These are phyloP conservation scores for Rhopalosiphum nymphaeae DNA, from an alignment of 2,888 invertebrate genomes.

Conservation along the genomic window DNA sequence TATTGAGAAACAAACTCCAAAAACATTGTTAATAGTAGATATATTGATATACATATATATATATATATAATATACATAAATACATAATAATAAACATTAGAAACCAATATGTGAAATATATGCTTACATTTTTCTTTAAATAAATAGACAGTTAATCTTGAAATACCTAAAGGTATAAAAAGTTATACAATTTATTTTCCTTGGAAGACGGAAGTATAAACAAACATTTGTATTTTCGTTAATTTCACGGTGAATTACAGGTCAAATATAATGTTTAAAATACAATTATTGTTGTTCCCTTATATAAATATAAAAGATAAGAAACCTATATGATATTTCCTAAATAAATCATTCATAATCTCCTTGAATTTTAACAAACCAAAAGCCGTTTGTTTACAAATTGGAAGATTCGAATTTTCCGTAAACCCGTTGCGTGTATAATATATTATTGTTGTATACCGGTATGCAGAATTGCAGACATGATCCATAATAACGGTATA, in stretches of 20 bases:
- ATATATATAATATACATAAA: too few relatives aligned
- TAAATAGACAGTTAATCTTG: too few relatives aligned
- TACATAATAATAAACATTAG: too few relatives aligned
- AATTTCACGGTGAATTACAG: background rate
- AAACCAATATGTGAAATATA: too few relatives aligned
- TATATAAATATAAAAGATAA: background rate
- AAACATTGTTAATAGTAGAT: too few relatives aligned
- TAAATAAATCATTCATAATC: background rate
- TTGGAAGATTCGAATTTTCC: background rate
- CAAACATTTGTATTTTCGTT: background rate
- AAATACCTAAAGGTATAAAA: background rate
- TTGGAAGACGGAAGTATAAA: background rate
- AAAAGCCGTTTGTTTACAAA: background rate
- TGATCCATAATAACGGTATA: background rate
- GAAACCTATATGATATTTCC: background rate
- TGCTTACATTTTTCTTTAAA: too few relatives aligned
- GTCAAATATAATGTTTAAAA: background rate
- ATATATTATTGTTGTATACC: background rate
- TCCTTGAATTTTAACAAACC: background rate
- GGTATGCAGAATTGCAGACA: background rate
- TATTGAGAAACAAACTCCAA: too few relatives aligned
- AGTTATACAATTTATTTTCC: background rate
- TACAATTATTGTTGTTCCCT: background rate
- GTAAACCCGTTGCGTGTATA: background rate
- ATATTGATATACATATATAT: too few relatives aligned